Base-by-base conservation (phyloP, 2,113 vertebrate genomes). In the Archocentrus centrarchus region DNA sequence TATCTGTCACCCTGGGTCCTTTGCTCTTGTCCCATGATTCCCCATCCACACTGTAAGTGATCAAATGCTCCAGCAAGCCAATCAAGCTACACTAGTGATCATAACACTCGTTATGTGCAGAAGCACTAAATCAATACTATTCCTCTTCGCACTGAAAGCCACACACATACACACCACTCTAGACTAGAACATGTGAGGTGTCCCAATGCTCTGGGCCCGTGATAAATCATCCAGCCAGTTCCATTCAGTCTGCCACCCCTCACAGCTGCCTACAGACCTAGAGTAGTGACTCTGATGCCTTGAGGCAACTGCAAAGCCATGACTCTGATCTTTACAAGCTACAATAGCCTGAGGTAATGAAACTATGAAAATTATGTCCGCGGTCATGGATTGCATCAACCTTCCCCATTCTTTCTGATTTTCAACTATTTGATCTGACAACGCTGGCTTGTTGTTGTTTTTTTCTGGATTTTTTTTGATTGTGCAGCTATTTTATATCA, bases 221-320 rank as follows among this genome's bases (percentile, higher is more conserved):
- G 84, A 91, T 93, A 90, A 92, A 93, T 94, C 93, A 94, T 85
- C 87, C 80, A 86, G 76, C 82, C 76, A 91, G 30, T 87, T 93
- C 61, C 75, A 87, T 92, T 92, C 91, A 86, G 86, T 89, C 87
- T 90, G 85, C 75, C 82, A 93, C 73, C 83, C 57, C 80, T 92
- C 82, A 47, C 76, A 88, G 87, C 79, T 81, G 86, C 83, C 80
- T 86, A 79, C 84, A 85, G 85, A 86, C 44, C 35, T 37, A 22
- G 27, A 82, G 75, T 35, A 64, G 41, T 22, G 77, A 84, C 64
- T 59, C 47, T 59, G 62, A 58, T 86, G 85, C 78, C 82, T 86
- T 9, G 39, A 88, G 88, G 85, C 75, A n/a, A 66, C 44, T 35
- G 60, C 84, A 88, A 80, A 84, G 22, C 82, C 83, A 79, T 53